A percentile compares a stretch with the other conserved stretches of the same genome.
phyloP scores from a whole-genome alignment of 2,113 vertebrate species.

The Pampusana beccarii region DNA sequence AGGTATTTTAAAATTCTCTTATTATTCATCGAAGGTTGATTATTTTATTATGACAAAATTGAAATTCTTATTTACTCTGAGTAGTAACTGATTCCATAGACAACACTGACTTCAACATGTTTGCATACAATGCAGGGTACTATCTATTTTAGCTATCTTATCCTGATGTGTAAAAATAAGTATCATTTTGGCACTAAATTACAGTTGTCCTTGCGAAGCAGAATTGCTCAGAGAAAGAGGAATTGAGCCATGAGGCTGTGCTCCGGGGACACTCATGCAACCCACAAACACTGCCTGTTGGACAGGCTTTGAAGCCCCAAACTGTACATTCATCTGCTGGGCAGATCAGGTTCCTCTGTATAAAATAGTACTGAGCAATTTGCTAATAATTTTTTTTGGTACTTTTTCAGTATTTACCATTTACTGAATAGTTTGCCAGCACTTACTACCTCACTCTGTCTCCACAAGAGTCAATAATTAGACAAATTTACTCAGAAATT shows the following conservation, averaged over 20 bases:
- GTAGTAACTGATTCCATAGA: neutral
- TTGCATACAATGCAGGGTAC: neutral
- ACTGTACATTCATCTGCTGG: accelerated
- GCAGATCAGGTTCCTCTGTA: neutral
- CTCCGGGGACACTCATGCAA: neutral
- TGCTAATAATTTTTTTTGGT: neutral
- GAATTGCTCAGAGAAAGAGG: neutral
- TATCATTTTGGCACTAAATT: neutral
- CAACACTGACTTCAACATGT: neutral
- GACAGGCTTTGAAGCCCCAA: neutral
- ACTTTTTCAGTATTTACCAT: neutral
- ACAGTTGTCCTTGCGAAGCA: neutral
- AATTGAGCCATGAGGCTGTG: neutral
- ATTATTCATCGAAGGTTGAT: neutral
- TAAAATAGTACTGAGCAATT: neutral
- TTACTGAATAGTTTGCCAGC: neutral
- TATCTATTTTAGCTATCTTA: neutral
- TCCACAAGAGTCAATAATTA: neutral
- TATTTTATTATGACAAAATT: neutral
- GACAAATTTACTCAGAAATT: neutral
- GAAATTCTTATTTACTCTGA: neutral
- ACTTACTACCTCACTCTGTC: neutral
- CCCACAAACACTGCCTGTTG: neutral
- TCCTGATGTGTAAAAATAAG: neutral
- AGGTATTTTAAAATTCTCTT: neutral